Evolutionary conservation across 1,140 invertebrate genomes (phyloP), one percentile per base, ranked within the genome.

Genomic region (Trichonephila clavipes): DNA sequence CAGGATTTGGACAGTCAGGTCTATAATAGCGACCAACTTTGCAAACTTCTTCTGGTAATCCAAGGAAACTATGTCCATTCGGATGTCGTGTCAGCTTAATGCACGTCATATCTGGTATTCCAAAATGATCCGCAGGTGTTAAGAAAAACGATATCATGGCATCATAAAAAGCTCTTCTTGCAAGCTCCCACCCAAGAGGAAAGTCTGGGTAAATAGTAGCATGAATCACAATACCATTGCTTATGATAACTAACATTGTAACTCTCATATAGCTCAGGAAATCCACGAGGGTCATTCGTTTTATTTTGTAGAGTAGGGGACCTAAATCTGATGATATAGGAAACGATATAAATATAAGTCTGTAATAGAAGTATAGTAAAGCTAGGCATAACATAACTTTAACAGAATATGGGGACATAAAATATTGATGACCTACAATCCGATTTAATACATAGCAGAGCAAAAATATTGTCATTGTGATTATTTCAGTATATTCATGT

Each of bases 251-350:
- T 28, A 90, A 28, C n/a, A 44, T 69, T 19, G 69, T 61, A 19
- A 90, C 44, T 40, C 51, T 24, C 51, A 90, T 90, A n/a, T 58
- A 90, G 18, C 58, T 61, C 24, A 61, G 18, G n/a, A 90, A 90
- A 62, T 90, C 88, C 5, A 81, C 94, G 44, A 95, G 95, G 77
- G 96, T 95, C 96, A 96, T 96, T 90, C 95, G 93, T 66, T 95
- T 95, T 28, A 96, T 95, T 66, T 95, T 95, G 83, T 96, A 95
- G 0, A 96, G 92, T 94, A 96, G 95, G 12, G 96, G 96, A 86
- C 96, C 96, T 6, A 96, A 94, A 1, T 95, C 96, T 7, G 95
- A 95, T 87, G 96, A 96, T 51, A 96, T 96, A 6, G 96, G 96
- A 12, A 96, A 94, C 94, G 95, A 95, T 28, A 95, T 95, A 59